Evolutionary conservation across 1,140 invertebrate species (phyloP).

Genomic region (Sogatella furcifera): DNA sequence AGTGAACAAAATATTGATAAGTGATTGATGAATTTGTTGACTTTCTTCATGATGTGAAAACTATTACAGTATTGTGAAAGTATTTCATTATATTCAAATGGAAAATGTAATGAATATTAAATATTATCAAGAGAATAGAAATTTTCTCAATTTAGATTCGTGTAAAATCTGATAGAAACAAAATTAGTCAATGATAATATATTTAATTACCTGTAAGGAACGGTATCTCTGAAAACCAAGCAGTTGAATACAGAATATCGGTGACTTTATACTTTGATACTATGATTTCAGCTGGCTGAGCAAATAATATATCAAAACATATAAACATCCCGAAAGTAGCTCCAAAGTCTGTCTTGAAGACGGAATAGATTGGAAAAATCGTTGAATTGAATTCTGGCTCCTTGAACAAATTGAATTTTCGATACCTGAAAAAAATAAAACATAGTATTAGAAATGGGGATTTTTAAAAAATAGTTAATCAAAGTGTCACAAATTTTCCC

Average conservation of each 20-base stretch:
- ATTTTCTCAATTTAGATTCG: too few species aligned
- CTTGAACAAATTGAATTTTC: slow-evolving; percentile 59
- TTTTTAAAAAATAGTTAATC: too few species aligned
- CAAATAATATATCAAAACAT: slow-evolving; percentile 63
- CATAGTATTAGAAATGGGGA: not conserved
- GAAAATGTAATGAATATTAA: too few species aligned
- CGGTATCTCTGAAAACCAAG: slow-evolving; percentile 61
- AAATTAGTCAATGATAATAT: too few species aligned
- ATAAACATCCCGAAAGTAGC: slow-evolving; percentile 66
- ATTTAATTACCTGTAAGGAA: slow-evolving; percentile 46
- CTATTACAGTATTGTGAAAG: too few species aligned
- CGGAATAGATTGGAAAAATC: slow-evolving; percentile 34
- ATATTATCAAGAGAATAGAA: too few species aligned
- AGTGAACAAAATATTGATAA: too few species aligned
- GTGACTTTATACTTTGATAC: slow-evolving; percentile 41
- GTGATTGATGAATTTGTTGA: too few species aligned
- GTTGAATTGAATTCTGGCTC: slow-evolving; percentile 42
- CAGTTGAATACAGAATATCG: slow-evolving; percentile 57
- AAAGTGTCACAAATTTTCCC: too few species aligned
- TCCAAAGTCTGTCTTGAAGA: slow-evolving; percentile 68
- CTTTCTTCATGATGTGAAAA: too few species aligned
- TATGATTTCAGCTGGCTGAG: slow-evolving; percentile 43
- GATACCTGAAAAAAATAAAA: slow-evolving; percentile 44
- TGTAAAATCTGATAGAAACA: too few species aligned
- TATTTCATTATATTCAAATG: too few species aligned